Evolutionary conservation across 2,113 vertebrate genomes (phyloP).

Genomic region (Heterocephalus glaber): DNA sequence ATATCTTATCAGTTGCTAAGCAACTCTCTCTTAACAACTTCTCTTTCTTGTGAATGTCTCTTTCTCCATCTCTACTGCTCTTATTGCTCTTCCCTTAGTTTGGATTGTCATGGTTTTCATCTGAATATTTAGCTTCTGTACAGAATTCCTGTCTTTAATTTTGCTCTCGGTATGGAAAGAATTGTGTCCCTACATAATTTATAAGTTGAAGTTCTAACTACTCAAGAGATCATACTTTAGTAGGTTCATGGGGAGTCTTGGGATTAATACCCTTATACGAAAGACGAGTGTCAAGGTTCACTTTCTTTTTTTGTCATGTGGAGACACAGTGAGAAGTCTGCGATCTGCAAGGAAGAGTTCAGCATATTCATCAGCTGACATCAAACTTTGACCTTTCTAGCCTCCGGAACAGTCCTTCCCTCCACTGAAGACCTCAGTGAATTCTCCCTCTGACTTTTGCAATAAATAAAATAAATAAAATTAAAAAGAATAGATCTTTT

Average conservation of each 20-base stretch:
- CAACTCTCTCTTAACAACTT: background rate
- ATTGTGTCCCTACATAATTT: background rate
- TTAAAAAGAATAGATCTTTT: background rate
- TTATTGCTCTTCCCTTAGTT: background rate
- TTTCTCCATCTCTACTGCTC: background rate
- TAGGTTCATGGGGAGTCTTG: background rate
- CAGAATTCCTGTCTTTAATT: background rate
- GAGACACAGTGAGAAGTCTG: background rate
- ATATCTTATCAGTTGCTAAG: conserved; percentile 10
- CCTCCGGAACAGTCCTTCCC: background rate
- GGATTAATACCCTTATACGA: background rate
- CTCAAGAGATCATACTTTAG: background rate
- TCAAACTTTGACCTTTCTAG: background rate
- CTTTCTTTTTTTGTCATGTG: no score
- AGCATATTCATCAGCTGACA: no score
- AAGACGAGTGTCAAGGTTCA: background rate
- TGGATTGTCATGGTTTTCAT: background rate
- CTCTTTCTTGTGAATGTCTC: background rate
- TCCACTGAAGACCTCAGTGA: background rate
- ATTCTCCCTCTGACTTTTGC: background rate
- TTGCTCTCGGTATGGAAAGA: background rate
- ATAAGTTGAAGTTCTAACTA: background rate
- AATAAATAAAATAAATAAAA: background rate
- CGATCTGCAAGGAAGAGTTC: background rate
- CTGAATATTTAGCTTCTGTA: background rate